A percentile compares a stretch with the other conserved stretches of the same genome.
These are phyloP conservation scores for Dreissena polymorpha DNA, from an alignment of 1,140 invertebrate species.

Conservation along the genomic window DNA sequence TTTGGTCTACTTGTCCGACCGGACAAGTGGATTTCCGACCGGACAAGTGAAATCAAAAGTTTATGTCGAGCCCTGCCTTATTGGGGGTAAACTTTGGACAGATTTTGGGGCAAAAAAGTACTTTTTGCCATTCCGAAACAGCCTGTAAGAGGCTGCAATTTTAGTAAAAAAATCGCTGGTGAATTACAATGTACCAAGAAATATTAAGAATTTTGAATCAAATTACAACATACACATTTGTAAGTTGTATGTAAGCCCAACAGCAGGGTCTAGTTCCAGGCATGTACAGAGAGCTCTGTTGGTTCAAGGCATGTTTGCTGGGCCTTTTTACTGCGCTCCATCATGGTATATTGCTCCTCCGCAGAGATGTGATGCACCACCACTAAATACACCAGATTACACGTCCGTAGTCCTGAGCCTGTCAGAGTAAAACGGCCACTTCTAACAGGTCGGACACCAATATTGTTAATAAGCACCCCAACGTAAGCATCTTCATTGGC, in stretches of 20 bases:
- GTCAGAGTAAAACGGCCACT: conserved; percentile 67
- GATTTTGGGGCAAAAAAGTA: too few species aligned
- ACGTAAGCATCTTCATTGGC: conserved; percentile 72
- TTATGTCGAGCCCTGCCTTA: too few species aligned
- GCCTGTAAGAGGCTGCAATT: too few species aligned
- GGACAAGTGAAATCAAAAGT: too few species aligned
- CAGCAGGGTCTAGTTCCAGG: conserved; percentile 26
- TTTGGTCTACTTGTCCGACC: too few species aligned
- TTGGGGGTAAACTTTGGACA: too few species aligned
- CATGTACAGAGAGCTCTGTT: conserved; percentile 26
- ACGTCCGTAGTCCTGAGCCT: conserved; percentile 60
- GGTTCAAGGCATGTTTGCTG: conserved; percentile 47
- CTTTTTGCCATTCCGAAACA: too few species aligned
- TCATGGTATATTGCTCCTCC: conserved; percentile 57
- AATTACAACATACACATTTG: conserved; percentile 12
- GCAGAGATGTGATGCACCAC: conserved; percentile 64
- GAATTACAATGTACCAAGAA: too few species aligned
- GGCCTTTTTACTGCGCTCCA: conserved; percentile 57
- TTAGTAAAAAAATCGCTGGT: too few species aligned
- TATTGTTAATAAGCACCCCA: conserved; percentile 61
- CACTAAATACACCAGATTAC: conserved; percentile 69
- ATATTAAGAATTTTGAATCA: too few species aligned
- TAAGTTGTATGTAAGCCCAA: too few species aligned
- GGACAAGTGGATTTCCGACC: too few species aligned
- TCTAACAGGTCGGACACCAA: conserved; percentile 55